These are phyloP conservation scores for Neopelma chrysocephalum DNA, from an alignment of 2,797 vertebrate genomes.

Conservation along the genomic window DNA sequence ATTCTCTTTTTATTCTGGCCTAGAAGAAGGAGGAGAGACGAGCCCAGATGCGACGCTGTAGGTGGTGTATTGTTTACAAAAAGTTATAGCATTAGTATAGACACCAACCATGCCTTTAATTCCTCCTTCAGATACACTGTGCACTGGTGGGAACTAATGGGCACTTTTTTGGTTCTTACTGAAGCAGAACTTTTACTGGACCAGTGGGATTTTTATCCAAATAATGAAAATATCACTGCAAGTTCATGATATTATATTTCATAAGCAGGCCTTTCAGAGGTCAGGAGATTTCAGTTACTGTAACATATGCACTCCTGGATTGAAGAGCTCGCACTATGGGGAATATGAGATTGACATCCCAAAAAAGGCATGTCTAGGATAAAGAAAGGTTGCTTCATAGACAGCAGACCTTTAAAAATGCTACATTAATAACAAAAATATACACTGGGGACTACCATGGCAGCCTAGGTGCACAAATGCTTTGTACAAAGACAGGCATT, in stretches of 20 bases:
- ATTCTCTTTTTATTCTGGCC: neutral
- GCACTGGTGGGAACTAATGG: neutral
- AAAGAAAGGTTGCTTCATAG: constrained; percentile 5
- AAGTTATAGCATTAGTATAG: neutral
- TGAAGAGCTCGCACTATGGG: neutral
- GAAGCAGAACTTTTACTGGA: neutral
- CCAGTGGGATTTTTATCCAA: constrained; percentile 9
- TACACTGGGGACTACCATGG: neutral
- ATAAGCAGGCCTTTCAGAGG: neutral
- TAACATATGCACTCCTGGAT: neutral
- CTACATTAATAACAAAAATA: constrained; percentile 42
- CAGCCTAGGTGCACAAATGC: neutral
- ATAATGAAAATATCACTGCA: constrained; percentile 16
- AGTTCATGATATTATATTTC: neutral
- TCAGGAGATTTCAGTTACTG: constrained; percentile 5
- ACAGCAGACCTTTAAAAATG: constrained; percentile 15
- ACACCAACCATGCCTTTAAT: neutral
- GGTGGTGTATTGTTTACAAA: neutral
- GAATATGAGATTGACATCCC: neutral
- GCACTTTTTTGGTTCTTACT: neutral
- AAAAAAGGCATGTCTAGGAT: neutral
- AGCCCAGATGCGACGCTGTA: neutral
- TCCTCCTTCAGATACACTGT: neutral
- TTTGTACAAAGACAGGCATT: constrained; percentile 18
- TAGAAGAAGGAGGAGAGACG: neutral